These are phyloP conservation scores for Dinoponera quadriceps DNA, from an alignment of 1,140 invertebrate genomes.

Conservation along the genomic window DNA sequence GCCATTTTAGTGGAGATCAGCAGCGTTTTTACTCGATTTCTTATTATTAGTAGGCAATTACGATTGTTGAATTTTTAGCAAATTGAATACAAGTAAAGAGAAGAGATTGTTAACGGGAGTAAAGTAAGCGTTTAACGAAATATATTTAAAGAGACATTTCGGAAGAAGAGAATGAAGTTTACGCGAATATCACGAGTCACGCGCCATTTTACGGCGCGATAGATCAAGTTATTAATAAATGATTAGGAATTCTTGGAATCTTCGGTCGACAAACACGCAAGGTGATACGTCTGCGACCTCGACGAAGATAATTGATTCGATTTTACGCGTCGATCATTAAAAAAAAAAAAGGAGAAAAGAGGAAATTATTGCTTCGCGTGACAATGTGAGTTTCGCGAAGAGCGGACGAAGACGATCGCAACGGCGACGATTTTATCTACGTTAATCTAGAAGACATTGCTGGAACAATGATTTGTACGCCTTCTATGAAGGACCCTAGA, in stretches of 20 bases:
- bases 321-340: constrained; percentile 59
- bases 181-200: constrained; percentile 29
- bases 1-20: constrained; percentile 36
- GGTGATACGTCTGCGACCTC: constrained; percentile 23
- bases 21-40: constrained; percentile 42
- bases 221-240: constrained; percentile 30
- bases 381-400: constrained; percentile 42
- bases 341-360: constrained; percentile 4
- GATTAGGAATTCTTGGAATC: constrained; percentile 31
- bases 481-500: constrained; percentile 84
- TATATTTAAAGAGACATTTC: constrained; percentile 19
- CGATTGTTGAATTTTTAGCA: constrained; percentile 54
- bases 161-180: constrained; percentile 30
- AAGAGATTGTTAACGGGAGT: constrained; percentile 33
- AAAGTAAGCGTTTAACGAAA: constrained; percentile 36
- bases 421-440: constrained; percentile 83
- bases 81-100: constrained; percentile 17
- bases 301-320: constrained; percentile 60
- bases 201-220: constrained; percentile 42
- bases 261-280: constrained; percentile 30
- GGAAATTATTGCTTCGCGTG: constrained; percentile 47
- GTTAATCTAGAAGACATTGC: constrained; percentile 84
- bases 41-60: constrained; percentile 37
- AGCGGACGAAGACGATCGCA: constrained; percentile 71
- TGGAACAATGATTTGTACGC: constrained; percentile 85